Evolutionary conservation across 2,888 invertebrate species (phyloP), one percentile per base, ranked within the genome.

Genomic region (Tethea ocularis): DNA sequence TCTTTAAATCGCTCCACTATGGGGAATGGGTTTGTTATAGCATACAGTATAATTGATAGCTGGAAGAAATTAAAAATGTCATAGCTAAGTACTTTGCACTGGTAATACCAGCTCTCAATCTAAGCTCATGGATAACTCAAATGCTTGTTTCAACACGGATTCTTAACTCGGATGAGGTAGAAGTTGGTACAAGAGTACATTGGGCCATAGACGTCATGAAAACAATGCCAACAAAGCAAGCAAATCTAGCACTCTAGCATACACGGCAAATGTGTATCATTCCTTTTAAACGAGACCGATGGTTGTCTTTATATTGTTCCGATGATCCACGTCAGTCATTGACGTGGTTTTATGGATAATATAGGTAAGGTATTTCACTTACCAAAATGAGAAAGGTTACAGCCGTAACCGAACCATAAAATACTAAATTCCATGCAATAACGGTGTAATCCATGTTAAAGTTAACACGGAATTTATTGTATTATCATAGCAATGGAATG

Each of bases 21-120:
- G 20, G 97, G 97, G 82, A 95, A 96, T 15, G 95, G 95, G 63
- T 93, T 93, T 1, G 96, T 95, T 61, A 94, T 94, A 33, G 95
- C 77, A 68, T 95, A 94, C 59, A 97, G 76, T 58, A 95, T 72
- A 60, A 95, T 71, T 67, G 94, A 94, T 59, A 95, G 72, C 97
- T 97, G 81, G 54, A 93, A 93, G 61, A 57, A 36, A 36, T 53
- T 58, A 17, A 29, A 57, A 6, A 15, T 24, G 13, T 29, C 2
- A 10, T 29, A 10, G 8, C 7, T 33, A 3, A 8, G 8, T 29
- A 1, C 3, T 29, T 29, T 29, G 7, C 8, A 26, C 26, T 26
- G 26, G 26, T 26, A 26, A 3, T 26, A n/a, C n/a, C n/a, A 7
- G 26, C 26, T 7, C 26, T 26, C 7, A 26, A n/a, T 2, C 26